Percentiles rank a stretch among this genome's conserved stretches.
phyloP scores from a whole-genome alignment of 2,888 invertebrate genomes.

The Drosophila pullipes region DNA sequence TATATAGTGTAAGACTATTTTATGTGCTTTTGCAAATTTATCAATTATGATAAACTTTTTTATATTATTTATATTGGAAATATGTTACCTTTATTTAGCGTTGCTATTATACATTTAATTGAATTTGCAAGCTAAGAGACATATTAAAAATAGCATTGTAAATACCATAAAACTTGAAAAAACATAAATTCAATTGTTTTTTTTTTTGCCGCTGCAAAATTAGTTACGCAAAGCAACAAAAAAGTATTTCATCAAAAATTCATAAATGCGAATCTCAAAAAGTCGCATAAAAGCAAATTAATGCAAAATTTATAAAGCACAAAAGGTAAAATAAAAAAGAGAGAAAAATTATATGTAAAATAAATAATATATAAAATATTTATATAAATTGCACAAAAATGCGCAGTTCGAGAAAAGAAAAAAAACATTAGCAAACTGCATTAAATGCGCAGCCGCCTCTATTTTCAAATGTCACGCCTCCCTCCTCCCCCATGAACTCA shows the following conservation, averaged over 20 bases:
- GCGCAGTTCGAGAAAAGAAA: slow-evolving; percentile 57
- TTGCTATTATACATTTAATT: slow-evolving; percentile 5
- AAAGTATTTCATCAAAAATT: slow-evolving; percentile 78
- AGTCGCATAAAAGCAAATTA: slow-evolving; percentile 63
- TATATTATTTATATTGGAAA: not conserved
- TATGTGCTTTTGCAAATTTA: not conserved
- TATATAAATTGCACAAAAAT: slow-evolving; percentile 80
- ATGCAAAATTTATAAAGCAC: slow-evolving; percentile 73
- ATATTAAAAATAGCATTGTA: slow-evolving; percentile 23
- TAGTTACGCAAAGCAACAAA: slow-evolving; percentile 66
- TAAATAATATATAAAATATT: slow-evolving; percentile 81
- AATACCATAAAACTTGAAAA: slow-evolving; percentile 22
- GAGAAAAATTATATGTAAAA: slow-evolving; percentile 65
- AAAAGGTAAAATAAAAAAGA: slow-evolving; percentile 30
- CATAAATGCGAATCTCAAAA: slow-evolving; percentile 67
- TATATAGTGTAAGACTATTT: not conserved
- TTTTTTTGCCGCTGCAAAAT: slow-evolving; percentile 52
- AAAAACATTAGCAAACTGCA: slow-evolving; percentile 45
- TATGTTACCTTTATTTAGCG: not conserved
- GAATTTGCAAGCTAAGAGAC: slow-evolving; percentile 5
- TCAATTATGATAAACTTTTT: not conserved
- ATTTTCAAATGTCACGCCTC: slow-evolving; percentile 65
- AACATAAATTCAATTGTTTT: slow-evolving; percentile 16
- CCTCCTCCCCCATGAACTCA: not conserved
- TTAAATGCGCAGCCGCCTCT: slow-evolving; percentile 79